Evolutionary conservation across 2,888 invertebrate genomes (phyloP), one percentile per base, ranked within the genome.

Genomic region (Muscina levida): DNA sequence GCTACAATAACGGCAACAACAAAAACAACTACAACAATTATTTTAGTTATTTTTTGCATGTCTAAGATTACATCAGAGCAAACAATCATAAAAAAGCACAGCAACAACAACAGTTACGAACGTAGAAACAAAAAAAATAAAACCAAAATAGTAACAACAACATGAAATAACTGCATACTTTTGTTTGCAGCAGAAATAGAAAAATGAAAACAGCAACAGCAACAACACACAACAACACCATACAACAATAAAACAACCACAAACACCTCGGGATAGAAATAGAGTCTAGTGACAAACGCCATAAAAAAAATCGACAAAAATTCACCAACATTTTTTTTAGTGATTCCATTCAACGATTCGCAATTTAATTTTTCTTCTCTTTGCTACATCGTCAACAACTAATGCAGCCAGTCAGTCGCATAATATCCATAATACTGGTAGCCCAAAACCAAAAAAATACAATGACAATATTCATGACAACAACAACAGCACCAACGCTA

Each of bases 41-140:
- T 31, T 3, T 8, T 31, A 31, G 31, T 8, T 31, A 31, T 31
- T 53, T 68, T 68, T 68, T 68, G 68, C 68, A 68, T 68, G 68
- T 48, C 68, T 56, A 24, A 68, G 68, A 68, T 68, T 68, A 42
- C 68, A 68, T 68, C 53, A 68, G 70, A 74, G 59, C 31, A 13
- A 39, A 53, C 1, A 67, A 48, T 42, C 2, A 13, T 1, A 44
- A 46, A 17, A 46, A 66, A 57, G 26, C 66, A 65, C n/a, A 70
- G 48, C 26, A 48, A 48, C 24, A 66, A 67, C 31, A 31, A 31
- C 31, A 31, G 11, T 5, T 24, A 24, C 37, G 65, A 74, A 48
- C 31, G 6, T 22, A 42, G 8, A 31, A 8, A n/a, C 8, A 46
- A 67, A 0, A 67, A 48, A 26, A 3, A 13, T 1, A 44, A 46